phyloP scores from a whole-genome alignment of 2,797 vertebrate genomes.

The Mus minutoides region DNA sequence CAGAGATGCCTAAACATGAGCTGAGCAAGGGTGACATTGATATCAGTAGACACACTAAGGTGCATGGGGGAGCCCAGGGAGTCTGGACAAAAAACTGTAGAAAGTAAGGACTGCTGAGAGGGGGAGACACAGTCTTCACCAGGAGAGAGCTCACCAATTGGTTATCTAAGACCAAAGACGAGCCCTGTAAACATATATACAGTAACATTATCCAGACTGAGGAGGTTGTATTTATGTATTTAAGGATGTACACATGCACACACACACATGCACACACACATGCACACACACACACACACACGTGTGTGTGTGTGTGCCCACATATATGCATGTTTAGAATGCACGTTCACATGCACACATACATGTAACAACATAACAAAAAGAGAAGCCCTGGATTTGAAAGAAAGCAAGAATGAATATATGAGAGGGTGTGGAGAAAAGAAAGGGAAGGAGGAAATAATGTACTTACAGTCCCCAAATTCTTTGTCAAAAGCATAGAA shows the following conservation, averaged over 20 bases:
- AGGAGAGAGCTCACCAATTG: not conserved
- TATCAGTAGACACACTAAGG: not conserved
- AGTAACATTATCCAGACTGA: not conserved
- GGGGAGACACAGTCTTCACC: not conserved
- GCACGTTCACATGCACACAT: not conserved
- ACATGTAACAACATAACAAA: not conserved
- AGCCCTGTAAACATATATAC: not conserved
- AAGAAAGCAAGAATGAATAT: not conserved
- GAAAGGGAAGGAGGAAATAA: not conserved
- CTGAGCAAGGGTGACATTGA: not conserved
- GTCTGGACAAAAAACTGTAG: not conserved
- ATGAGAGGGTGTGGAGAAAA: not conserved
- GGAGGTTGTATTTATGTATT: not conserved
- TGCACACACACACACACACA: not conserved
- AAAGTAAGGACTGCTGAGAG: not conserved
- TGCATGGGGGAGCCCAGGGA: not conserved
- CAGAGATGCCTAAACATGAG: not conserved
- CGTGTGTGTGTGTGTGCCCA: too few relatives aligned
- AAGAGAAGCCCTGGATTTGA: not conserved
- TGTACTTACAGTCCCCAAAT: not conserved
- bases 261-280: not conserved
- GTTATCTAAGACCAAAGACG: not conserved
- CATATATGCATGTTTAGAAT: not conserved
- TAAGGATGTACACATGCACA: not conserved
- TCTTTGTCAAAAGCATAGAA: not conserved